These are phyloP conservation scores for Rhyacichthys aspro DNA, from an alignment of 2,797 vertebrate genomes.

Conservation along the genomic window DNA sequence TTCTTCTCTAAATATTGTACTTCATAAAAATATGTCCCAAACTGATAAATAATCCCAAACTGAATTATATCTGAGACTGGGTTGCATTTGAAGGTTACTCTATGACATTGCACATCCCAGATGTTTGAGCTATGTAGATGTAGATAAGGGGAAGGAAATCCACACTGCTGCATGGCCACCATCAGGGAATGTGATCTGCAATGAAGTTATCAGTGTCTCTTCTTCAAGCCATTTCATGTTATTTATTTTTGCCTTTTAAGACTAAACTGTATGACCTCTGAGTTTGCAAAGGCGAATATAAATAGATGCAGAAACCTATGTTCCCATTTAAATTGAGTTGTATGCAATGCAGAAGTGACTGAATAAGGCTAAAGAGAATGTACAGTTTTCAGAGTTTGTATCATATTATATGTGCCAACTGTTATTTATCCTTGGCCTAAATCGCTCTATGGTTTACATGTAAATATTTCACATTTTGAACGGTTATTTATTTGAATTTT, in stretches of 20 bases:
- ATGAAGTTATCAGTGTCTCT: background rate
- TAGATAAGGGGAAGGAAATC: background rate
- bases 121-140: too few relatives aligned
- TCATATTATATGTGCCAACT: conserved; percentile 83
- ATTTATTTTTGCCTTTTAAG: conserved; percentile 6
- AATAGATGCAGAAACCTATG: background rate
- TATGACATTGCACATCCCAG: background rate
- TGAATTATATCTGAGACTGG: background rate
- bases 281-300: conserved; percentile 8
- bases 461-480: conserved; percentile 51
- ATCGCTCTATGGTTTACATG: conserved; percentile 68
- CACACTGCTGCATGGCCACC: conserved; percentile 5
- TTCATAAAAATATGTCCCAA: background rate
- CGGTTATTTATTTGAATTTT: conserved; percentile 18
- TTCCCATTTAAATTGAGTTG: background rate
- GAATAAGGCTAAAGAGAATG: conserved; percentile 55
- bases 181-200: conserved; percentile 8
- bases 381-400: conserved; percentile 50
- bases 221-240: background rate
- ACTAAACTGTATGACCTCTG: conserved; percentile 2
- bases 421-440: conserved; percentile 53
- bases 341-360: conserved; percentile 18
- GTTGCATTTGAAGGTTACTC: background rate
- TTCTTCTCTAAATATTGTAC: background rate
- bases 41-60: too few relatives aligned